Conservation (phyloP, 2,888 invertebrate genomes). For the Yponomeuta evonymella region DNA sequence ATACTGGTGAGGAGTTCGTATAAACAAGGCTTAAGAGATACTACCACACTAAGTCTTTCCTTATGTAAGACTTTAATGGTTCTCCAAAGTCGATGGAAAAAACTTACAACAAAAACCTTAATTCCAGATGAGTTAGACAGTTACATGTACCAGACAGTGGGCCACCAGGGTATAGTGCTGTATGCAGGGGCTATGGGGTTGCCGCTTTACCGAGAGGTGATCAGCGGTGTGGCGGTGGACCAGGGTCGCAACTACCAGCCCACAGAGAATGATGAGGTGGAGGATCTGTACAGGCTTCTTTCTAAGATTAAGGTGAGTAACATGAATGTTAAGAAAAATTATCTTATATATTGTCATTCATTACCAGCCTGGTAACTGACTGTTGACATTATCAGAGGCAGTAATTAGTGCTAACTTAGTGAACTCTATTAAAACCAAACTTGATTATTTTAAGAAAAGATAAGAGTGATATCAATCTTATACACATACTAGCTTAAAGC, state of each 20-base stretch:
- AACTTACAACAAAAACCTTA: conserved; percentile 17
- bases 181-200: conserved; percentile 96
- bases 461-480: too few species aligned
- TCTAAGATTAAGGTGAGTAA: conserved; percentile 80
- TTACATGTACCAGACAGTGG: conserved; percentile 99
- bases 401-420: too few species aligned
- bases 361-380: too few species aligned
- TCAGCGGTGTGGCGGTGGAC: conserved; percentile 89
- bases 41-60: too few species aligned
- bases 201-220: conserved; percentile 90
- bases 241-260: conserved; percentile 87
- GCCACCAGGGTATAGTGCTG: conserved; percentile 93
- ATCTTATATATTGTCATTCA: background rate
- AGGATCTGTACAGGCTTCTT: conserved; percentile 93
- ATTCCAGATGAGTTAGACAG: conserved; percentile 92
- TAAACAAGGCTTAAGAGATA: too few species aligned
- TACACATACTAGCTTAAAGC: too few species aligned
- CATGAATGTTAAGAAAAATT: background rate
- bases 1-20: too few species aligned
- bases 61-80: too few species aligned
- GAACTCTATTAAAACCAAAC: too few species aligned
- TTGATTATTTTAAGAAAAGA: too few species aligned
- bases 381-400: too few species aligned
- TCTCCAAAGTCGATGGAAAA: background rate
- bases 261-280: conserved; percentile 95